Evolutionary conservation across 2,113 vertebrate species (phyloP).

Genomic region (Morone chrysops): DNA sequence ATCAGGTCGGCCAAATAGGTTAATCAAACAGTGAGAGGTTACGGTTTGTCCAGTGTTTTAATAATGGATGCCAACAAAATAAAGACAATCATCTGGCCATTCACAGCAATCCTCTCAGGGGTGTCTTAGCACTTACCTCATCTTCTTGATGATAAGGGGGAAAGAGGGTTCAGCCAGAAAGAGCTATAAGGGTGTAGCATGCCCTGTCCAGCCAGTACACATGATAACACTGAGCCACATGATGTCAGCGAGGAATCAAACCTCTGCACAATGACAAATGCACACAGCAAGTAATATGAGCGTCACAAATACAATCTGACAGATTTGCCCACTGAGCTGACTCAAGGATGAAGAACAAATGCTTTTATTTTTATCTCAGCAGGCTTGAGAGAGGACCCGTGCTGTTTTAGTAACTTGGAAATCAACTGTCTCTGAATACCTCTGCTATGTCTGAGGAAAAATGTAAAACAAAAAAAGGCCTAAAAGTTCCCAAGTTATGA

Average conservation of each 20-base stretch:
- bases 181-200: slow-evolving; percentile 45
- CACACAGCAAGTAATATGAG: slow-evolving; percentile 59
- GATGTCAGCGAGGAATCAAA: slow-evolving; percentile 74
- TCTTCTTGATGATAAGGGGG: slow-evolving; percentile 53
- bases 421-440: slow-evolving; percentile 8
- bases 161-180: slow-evolving; percentile 57
- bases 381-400: slow-evolving; percentile 32
- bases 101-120: slow-evolving; percentile 36
- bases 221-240: slow-evolving; percentile 47
- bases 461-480: neutral
- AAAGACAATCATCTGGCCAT: slow-evolving; percentile 51
- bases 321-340: slow-evolving; percentile 76
- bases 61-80: slow-evolving; percentile 56
- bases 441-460: neutral
- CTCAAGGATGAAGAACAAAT: slow-evolving; percentile 66
- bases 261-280: slow-evolving; percentile 75
- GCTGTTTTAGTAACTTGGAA: slow-evolving; percentile 43
- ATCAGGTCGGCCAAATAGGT: slow-evolving; percentile 14
- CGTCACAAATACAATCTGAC: slow-evolving; percentile 77
- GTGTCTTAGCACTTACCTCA: slow-evolving; percentile 74
- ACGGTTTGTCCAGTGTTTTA: slow-evolving; percentile 42
- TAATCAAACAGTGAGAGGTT: slow-evolving; percentile 54
- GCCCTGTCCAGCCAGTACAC: slow-evolving; percentile 34
- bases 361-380: slow-evolving; percentile 69
- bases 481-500: too few relatives aligned